Evolutionary conservation across 2,888 invertebrate species (phyloP).

Genomic region (Acanthosepion esculentum): DNA sequence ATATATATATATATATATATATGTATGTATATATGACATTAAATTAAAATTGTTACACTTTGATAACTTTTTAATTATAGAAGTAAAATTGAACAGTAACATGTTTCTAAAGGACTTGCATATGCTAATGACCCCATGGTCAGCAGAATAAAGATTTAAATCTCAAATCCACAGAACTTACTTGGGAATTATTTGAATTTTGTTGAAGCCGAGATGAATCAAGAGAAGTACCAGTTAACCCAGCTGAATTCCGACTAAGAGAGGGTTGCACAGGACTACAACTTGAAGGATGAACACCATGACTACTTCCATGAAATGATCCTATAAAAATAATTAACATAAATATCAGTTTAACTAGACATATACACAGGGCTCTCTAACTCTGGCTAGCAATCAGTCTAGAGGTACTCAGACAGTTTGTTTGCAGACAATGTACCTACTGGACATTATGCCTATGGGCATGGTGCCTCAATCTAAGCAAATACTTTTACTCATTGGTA

Average conservation of each 20-base stretch:
- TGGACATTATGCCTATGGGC: no score
- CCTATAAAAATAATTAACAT: not conserved
- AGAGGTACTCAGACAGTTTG: no score
- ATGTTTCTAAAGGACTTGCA: not conserved
- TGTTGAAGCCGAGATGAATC: slow-evolving; percentile 39
- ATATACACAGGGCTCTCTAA: not conserved
- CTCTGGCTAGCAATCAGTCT: not conserved
- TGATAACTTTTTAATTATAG: not conserved
- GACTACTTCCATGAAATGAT: slow-evolving; percentile 45
- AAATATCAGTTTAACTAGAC: not conserved
- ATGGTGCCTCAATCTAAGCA: no score
- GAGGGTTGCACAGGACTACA: slow-evolving; percentile 37
- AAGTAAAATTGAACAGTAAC: not conserved
- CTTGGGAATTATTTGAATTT: slow-evolving; percentile 34
- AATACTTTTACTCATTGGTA: no score
- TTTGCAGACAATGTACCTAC: no score
- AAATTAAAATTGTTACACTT: not conserved
- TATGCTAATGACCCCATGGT: not conserved
- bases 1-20: no score
- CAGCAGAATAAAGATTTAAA: not conserved
- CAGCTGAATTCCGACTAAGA: slow-evolving; percentile 35
- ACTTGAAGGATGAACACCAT: slow-evolving; percentile 36
- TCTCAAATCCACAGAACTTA: not conserved
- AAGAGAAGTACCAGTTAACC: not conserved
- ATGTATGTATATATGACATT: no score